Base-by-base conservation (phyloP, 2,888 invertebrate genomes). In the Amphiduros pacificus region DNA sequence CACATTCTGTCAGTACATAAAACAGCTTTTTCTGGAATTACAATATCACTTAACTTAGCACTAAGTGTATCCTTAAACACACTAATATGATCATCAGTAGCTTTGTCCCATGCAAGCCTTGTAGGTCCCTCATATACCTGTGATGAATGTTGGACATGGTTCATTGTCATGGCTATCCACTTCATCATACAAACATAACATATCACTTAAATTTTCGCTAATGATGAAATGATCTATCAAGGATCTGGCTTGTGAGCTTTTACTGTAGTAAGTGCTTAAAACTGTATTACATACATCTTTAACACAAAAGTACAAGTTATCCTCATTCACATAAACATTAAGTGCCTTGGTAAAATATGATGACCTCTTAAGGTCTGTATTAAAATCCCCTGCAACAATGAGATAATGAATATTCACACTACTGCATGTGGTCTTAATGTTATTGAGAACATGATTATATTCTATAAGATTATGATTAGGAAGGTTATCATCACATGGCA, bases 401-500 rank as follows among this genome's bases (percentile, higher is more conserved):
- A 44, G 20, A 44, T 44, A 22, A 20, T 44, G 44, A 20, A 44
- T 17, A 44, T n/a, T n/a, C n/a, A 22, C 44, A 44, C n/a, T 44
- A 44, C 22, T 44, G 22, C 44, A n/a, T 20, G 22, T 44, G 22
- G 20, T 44, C 22, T 44, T 5, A 5, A 44, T 11, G 5, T 44
- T 22, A 44, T 44, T 44, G 5, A 44, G 44, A n/a, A 44, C 44
- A n/a, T n/a, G 22, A 44, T 17, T 44, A 22, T 44, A 44, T n/a
- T 44, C 44, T 11, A 44, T 22, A 44, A 44, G n/a, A 44, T 44
- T 44, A n/a, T 22, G n/a, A 17, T 44, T n/a, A 11, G 44, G 44
- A 20, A n/a, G n/a, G n/a, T 44, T 44, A 17, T 44, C 44, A 44
- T 44, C 44, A 44, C 44, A 44, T 44, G 44, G 44, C 44, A 44